Percentiles rank a stretch among this genome's conserved stretches.
phyloP scores from a whole-genome alignment of 2,797 vertebrate genomes.

The Buceros bicornis region DNA sequence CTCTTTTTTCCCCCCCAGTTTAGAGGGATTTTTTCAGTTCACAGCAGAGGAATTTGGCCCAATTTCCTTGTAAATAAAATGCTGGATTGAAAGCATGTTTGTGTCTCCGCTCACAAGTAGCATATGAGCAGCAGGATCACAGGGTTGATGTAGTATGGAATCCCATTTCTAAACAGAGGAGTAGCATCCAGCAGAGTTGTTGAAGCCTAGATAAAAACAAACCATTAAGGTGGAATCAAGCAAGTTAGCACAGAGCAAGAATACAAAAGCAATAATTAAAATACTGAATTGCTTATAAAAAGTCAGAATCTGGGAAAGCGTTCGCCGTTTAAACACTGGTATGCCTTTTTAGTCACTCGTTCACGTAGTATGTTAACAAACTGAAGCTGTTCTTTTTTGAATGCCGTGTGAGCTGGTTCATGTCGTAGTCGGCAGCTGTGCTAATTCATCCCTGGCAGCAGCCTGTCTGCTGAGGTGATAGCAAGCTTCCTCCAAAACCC shows the following conservation, averaged over 20 bases:
- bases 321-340: not conserved
- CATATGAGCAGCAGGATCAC: slow-evolving; percentile 44
- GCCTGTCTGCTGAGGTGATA: slow-evolving; percentile 13
- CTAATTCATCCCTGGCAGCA: slow-evolving; percentile 37
- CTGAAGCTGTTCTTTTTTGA: not conserved
- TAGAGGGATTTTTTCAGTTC: not conserved
- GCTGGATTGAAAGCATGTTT: slow-evolving; percentile 27
- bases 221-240: slow-evolving; percentile 48
- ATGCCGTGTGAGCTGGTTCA: not conserved
- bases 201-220: slow-evolving; percentile 43
- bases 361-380: not conserved
- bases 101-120: slow-evolving; percentile 43
- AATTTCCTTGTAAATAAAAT: slow-evolving; percentile 51
- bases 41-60: slow-evolving; percentile 57
- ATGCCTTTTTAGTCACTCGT: not conserved
- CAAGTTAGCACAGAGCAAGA: not conserved
- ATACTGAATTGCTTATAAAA: not conserved
- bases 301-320: not conserved
- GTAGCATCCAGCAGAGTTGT: slow-evolving; percentile 48
- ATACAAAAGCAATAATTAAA: slow-evolving; percentile 1
- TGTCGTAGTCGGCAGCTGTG: not conserved
- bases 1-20: not conserved
- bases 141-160: slow-evolving; percentile 37
- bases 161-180: slow-evolving; percentile 62
- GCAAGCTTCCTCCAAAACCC: slow-evolving; percentile 18